Evolutionary conservation across 2,797 vertebrate genomes (phyloP).

Genomic region (Sphenodon punctatus): DNA sequence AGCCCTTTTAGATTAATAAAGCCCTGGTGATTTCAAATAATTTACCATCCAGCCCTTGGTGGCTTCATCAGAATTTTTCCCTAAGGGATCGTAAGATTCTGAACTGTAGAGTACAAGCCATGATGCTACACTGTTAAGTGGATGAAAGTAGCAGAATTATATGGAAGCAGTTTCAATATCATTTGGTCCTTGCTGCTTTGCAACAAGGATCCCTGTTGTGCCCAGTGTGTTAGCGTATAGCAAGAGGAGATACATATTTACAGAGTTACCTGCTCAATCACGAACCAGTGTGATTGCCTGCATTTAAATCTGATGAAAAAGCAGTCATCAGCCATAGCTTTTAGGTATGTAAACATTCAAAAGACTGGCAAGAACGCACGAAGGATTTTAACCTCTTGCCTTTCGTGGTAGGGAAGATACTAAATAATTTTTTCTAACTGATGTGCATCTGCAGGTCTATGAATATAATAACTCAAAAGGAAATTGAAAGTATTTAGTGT

Average conservation of each 20-base stretch:
- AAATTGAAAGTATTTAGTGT: constrained; percentile 40
- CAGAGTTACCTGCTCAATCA: constrained; percentile 46
- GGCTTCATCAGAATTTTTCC: constrained; percentile 77
- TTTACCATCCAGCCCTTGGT: constrained; percentile 63
- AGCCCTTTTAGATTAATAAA: constrained; percentile 80
- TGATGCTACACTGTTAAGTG: constrained; percentile 78
- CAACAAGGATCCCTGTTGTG: constrained; percentile 58
- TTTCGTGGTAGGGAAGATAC: neutral
- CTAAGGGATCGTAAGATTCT: constrained; percentile 63
- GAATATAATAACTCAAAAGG: constrained; percentile 26
- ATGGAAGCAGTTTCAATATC: constrained; percentile 83
- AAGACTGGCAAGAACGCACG: constrained; percentile 16
- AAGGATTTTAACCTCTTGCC: constrained; percentile 21
- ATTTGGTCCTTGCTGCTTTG: constrained; percentile 76
- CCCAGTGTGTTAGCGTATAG: constrained; percentile 69
- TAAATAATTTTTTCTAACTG: neutral
- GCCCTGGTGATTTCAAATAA: constrained; percentile 54
- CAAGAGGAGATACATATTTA: constrained; percentile 50
- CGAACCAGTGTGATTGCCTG: constrained; percentile 2
- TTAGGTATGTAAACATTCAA: constrained; percentile 11
- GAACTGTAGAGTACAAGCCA: constrained; percentile 69
- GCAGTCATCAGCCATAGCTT: neutral
- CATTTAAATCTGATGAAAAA: constrained; percentile 48
- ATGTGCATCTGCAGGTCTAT: neutral
- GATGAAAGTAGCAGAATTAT: constrained; percentile 83